Base-by-base conservation (phyloP, 2,113 vertebrate genomes). In the Elachura formosa region DNA sequence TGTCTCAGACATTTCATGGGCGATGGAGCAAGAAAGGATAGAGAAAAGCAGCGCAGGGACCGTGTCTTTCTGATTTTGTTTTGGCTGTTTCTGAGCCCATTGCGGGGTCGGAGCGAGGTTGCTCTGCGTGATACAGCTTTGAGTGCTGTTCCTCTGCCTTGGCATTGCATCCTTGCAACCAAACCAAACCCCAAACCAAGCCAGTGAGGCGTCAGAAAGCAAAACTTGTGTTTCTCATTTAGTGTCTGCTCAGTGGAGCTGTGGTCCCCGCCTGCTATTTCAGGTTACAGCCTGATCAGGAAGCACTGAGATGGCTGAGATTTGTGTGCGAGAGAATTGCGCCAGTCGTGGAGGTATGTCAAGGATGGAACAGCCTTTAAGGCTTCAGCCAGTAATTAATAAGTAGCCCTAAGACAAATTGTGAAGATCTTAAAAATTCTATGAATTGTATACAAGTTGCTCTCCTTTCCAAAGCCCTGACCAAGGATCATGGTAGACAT, bases 1-100 rank as follows among this genome's bases (percentile, higher is more conserved):
- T 79, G 92, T 96, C 95, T 95, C 84, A 88, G 96, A 96, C 96
- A 96, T 98, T 98, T 97, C 97, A 97, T 96, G 98, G 98, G 97
- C 96, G 80, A 93, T 97, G 98, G 97, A 99, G 99, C 98, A 97
- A 96, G 97, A 98, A 97, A 97, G 93, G 97, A 97, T 89, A 97
- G 98, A 97, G 98, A 97, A 97, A 97, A 96, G 68, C 97, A 96
- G 96, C 96, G 74, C 61, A 96, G 97, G 93, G 96, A 96, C 95
- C 86, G 97, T 88, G 93, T 87, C 83, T 72, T 34, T 23, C 63
- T 9, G 4, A 2, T 71, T 89, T 49, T 82, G 21, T 69, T 89
- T 84, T 96, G 89, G 79, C 96, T 90, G 59, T 96, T 97, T 85
- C 75, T 84, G 93, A 97, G 93, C 90, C 77, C 80, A 5, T 52